phyloP scores from a whole-genome alignment of 1,140 invertebrate species.

The Lithobius niger region DNA sequence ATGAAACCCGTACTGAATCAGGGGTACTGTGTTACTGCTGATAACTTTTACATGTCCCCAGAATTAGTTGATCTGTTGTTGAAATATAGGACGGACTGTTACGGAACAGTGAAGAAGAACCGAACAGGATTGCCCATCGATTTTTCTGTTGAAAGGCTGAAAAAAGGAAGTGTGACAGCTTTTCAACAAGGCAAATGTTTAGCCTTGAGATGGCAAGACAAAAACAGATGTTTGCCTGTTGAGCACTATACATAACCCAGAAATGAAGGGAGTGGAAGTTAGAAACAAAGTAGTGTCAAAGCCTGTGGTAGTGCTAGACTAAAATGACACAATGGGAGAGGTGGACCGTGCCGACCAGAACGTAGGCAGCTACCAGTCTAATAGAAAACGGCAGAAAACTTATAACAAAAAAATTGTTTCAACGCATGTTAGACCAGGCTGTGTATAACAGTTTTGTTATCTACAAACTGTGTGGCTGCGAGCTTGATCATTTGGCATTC shows the following conservation, averaged over 20 bases:
- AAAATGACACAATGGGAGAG: constrained; percentile 8
- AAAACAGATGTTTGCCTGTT: constrained; percentile 10
- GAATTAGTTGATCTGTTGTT: background rate
- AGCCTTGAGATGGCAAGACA: constrained; percentile 8
- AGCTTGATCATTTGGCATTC: constrained; percentile 2
- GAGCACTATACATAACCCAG: constrained; percentile 9
- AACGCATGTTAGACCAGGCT: background rate
- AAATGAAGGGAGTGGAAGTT: background rate
- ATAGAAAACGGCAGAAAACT: constrained; percentile 8
- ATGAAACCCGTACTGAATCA: background rate
- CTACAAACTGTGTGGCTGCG: constrained; percentile 4
- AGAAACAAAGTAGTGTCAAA: constrained; percentile 3
- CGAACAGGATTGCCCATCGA: background rate
- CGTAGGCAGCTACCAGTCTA: background rate
- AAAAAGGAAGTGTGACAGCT: constrained; percentile 2
- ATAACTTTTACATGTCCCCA: background rate
- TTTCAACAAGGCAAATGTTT: constrained; percentile 8
- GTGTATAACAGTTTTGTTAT: constrained; percentile 6
- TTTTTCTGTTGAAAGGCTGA: constrained; percentile 5
- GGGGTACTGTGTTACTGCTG: background rate
- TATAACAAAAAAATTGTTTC: constrained; percentile 10
- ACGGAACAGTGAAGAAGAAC: background rate
- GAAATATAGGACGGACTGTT: background rate
- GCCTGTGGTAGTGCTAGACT: constrained; percentile 8
- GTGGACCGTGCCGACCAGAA: constrained; percentile 8